phyloP scores from a whole-genome alignment of 2,888 invertebrate genomes.

The Podotricha telesiphe region DNA sequence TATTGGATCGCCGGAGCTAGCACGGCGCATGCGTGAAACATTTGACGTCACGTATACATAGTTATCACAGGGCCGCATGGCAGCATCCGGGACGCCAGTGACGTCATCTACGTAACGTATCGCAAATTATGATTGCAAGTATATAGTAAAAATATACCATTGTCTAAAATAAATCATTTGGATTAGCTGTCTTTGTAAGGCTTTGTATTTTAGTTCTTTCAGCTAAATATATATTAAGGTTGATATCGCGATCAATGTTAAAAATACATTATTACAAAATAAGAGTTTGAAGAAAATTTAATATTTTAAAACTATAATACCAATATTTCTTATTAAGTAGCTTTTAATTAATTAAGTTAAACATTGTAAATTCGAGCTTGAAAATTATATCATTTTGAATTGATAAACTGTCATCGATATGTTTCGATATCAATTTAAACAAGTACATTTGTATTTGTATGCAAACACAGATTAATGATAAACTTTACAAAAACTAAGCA shows the following conservation, averaged over 20 bases:
- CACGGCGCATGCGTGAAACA: conserved; percentile 44
- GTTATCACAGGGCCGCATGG: conserved; percentile 40
- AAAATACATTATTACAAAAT: no score
- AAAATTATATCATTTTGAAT: no score
- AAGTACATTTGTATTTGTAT: background rate
- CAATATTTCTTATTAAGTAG: background rate
- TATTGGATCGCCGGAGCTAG: conserved; percentile 22
- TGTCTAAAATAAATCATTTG: background rate
- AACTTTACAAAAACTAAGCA: background rate
- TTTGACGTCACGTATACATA: conserved; percentile 47
- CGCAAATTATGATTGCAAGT: conserved; percentile 19
- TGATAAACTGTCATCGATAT: background rate
- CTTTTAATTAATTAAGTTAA: background rate
- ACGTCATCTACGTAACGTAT: conserved; percentile 44
- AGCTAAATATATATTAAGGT: no score
- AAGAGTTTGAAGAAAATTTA: no score
- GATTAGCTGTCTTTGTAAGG: no score
- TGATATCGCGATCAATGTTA: no score
- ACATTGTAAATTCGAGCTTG: background rate
- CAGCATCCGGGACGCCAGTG: conserved; percentile 48
- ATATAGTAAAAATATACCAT: background rate
- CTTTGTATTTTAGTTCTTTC: no score
- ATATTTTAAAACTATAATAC: no score
- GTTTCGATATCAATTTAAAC: background rate
- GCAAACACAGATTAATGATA: no score